phyloP scores from a whole-genome alignment of 2,113 vertebrate species.

The Chaetops frenatus region DNA sequence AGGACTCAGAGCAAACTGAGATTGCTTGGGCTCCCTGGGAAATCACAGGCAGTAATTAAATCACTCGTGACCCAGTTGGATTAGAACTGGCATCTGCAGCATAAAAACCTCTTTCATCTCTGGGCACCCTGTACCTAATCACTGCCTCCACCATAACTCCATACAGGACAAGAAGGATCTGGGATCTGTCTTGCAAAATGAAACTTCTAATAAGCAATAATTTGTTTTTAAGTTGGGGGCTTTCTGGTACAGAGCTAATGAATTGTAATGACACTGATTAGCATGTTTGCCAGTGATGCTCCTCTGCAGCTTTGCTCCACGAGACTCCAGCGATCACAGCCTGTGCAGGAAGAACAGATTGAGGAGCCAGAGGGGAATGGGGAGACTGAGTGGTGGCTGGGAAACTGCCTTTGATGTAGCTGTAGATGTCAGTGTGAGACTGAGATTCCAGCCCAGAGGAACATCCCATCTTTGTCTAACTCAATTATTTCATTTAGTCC shows the following conservation, averaged over 20 bases:
- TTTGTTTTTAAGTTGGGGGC: not conserved
- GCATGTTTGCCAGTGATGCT: not conserved
- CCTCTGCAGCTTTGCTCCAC: not conserved
- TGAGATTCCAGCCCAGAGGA: conserved; percentile 2
- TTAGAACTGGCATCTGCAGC: not conserved
- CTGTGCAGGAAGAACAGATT: not conserved
- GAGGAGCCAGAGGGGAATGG: not conserved
- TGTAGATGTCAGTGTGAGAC: not conserved
- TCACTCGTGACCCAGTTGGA: conserved; percentile 33
- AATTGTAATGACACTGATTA: conserved; percentile 13
- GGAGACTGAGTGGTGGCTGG: not conserved
- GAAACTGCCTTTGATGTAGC: not conserved
- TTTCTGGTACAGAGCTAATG: not conserved
- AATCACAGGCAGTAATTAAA: conserved; percentile 32
- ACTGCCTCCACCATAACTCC: not conserved
- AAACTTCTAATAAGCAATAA: not conserved
- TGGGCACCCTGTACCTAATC: not conserved
- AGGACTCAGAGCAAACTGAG: not conserved
- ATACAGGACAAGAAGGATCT: not conserved
- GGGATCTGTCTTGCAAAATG: not conserved
- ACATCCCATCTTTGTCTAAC: not conserved
- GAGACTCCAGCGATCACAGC: not conserved
- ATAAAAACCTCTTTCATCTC: not conserved
- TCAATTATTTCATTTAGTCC: not conserved
- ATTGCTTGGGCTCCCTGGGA: not conserved